Conservation (phyloP, 2,113 vertebrate species). For the Phoenicopterus ruber region DNA sequence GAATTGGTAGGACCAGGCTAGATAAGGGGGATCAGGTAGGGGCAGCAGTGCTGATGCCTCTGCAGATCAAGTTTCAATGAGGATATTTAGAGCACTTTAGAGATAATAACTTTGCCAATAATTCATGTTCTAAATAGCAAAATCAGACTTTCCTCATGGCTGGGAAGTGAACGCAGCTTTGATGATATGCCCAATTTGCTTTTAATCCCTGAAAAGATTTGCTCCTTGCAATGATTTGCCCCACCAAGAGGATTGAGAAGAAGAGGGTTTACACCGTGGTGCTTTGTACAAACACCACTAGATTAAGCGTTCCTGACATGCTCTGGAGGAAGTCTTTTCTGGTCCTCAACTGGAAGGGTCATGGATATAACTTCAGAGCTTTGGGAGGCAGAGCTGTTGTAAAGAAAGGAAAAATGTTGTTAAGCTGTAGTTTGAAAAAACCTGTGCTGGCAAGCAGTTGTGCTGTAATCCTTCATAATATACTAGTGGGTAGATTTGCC, state of each 20-base stretch:
- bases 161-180: neutral
- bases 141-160: neutral
- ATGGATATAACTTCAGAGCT: neutral
- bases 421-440: no score
- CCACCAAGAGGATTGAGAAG: neutral
- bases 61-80: neutral
- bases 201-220: neutral
- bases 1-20: neutral
- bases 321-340: neutral
- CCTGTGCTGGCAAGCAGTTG: no score
- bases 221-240: neutral
- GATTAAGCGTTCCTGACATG: neutral
- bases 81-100: no score
- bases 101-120: neutral
- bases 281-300: neutral
- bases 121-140: neutral
- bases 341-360: neutral
- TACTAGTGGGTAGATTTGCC: neutral
- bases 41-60: neutral
- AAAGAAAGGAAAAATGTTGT: neutral
- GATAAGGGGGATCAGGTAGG: neutral
- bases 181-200: neutral
- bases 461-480: neutral
- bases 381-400: neutral
- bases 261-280: fast-evolving